Conservation (phyloP, 2,888 invertebrate species). For the Imbricaverruca yamaguchii region DNA sequence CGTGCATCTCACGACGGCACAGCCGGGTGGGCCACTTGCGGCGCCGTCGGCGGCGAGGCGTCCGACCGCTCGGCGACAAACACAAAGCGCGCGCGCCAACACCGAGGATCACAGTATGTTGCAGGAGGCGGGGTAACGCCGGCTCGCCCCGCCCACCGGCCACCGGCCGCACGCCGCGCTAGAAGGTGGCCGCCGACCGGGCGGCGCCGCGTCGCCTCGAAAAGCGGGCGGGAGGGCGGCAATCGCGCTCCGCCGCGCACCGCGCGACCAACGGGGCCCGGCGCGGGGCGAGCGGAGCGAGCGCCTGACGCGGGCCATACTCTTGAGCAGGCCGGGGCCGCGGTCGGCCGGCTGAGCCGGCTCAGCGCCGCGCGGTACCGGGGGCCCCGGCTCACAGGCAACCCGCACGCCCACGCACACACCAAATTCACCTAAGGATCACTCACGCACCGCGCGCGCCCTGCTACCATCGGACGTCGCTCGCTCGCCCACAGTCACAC, state of each 20-base stretch:
- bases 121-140: slow-evolving; percentile 47
- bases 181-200: background rate
- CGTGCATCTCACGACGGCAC: background rate
- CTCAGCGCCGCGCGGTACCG: too few relatives aligned
- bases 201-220: background rate
- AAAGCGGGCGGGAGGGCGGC: background rate
- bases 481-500: too few relatives aligned
- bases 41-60: background rate
- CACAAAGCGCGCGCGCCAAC: background rate
- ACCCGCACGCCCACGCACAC: too few relatives aligned
- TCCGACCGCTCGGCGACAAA: background rate
- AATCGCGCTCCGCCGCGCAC: background rate
- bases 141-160: slow-evolving; percentile 45
- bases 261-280: background rate
- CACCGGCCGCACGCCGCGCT: background rate
- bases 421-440: too few relatives aligned
- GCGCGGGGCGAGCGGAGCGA: background rate
- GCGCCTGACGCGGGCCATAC: background rate
- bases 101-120: slow-evolving; percentile 25
- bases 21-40: background rate
- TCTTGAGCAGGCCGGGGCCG: background rate
- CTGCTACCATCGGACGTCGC: too few relatives aligned
- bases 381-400: too few relatives aligned
- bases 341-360: background rate
- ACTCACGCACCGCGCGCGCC: too few relatives aligned